phyloP scores from a whole-genome alignment of 2,888 invertebrate species.

The Linnaemya vulpina region DNA sequence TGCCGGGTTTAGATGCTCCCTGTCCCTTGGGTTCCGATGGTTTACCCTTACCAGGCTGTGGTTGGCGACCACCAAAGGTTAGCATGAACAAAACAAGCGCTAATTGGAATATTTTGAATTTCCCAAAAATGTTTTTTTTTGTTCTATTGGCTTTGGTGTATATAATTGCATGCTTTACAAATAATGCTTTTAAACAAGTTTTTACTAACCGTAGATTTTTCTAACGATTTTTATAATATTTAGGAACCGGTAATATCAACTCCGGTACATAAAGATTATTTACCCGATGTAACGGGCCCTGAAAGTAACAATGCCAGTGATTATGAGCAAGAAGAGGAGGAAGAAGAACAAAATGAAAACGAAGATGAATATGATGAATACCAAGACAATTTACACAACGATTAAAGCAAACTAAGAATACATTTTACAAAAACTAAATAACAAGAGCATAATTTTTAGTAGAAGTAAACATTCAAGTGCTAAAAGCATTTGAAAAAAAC shows the following conservation, averaged over 20 bases:
- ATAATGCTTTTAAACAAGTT: constrained; percentile 46
- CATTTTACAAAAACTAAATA: constrained; percentile 10
- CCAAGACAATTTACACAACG: constrained; percentile 83
- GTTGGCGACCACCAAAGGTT: constrained; percentile 95
- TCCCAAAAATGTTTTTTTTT: not conserved
- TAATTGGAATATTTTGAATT: constrained; percentile 39
- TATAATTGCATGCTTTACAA: constrained; percentile 42
- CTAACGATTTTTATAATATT: constrained; percentile 67
- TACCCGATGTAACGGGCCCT: constrained; percentile 85
- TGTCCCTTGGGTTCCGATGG: constrained; percentile 98
- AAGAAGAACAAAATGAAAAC: constrained; percentile 85
- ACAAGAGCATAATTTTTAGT: constrained; percentile 1
- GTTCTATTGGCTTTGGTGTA: constrained; percentile 57
- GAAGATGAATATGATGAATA: constrained; percentile 87
- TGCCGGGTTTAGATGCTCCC: constrained; percentile 98
- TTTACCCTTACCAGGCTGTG: constrained; percentile 97
- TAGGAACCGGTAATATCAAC: constrained; percentile 84
- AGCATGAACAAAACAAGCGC: constrained; percentile 72
- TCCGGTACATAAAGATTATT: constrained; percentile 85
- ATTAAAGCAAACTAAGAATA: constrained; percentile 73
- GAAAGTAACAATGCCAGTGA: constrained; percentile 85
- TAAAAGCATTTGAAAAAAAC: constrained; percentile 60
- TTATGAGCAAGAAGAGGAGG: constrained; percentile 84
- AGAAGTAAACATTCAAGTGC: constrained; percentile 38
- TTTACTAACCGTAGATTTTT: constrained; percentile 76